Percentiles rank a stretch among this genome's conserved stretches.
Evolutionary conservation across 2,888 invertebrate species (phyloP).

Genomic region (Trichogramma evanescens): DNA sequence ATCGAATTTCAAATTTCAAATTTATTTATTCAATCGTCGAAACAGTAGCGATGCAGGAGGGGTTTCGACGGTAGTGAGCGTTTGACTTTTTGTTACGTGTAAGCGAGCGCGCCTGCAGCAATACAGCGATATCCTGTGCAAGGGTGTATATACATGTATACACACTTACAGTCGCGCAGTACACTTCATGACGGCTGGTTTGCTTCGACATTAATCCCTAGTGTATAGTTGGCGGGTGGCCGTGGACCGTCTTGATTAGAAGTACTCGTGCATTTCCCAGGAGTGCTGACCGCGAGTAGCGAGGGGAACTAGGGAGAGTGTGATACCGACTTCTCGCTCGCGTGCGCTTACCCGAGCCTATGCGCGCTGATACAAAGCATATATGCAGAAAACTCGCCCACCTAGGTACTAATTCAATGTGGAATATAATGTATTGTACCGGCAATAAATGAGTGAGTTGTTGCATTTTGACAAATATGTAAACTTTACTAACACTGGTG

Average conservation of each 20-base stretch:
- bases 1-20: slow-evolving; percentile 16
- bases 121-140: no score
- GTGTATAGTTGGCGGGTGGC: background rate
- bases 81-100: slow-evolving; percentile 11
- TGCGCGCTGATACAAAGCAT: background rate
- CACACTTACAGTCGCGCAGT: no score
- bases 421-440: no score
- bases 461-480: no score
- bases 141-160: no score
- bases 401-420: no score
- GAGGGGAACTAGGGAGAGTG: background rate
- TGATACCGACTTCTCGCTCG: background rate
- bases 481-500: no score
- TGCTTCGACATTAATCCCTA: background rate
- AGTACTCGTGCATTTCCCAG: slow-evolving; percentile 20
- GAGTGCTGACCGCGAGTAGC: slow-evolving; percentile 18
- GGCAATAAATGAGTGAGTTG: no score
- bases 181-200: background rate
- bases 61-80: background rate
- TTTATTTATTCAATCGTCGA: slow-evolving; percentile 15
- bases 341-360: background rate
- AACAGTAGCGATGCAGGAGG: background rate
- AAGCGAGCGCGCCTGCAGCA: background rate
- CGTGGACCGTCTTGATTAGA: slow-evolving; percentile 21
- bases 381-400: no score